phyloP scores from a whole-genome alignment of 1,140 invertebrate genomes.

The Ephestia elutella region DNA sequence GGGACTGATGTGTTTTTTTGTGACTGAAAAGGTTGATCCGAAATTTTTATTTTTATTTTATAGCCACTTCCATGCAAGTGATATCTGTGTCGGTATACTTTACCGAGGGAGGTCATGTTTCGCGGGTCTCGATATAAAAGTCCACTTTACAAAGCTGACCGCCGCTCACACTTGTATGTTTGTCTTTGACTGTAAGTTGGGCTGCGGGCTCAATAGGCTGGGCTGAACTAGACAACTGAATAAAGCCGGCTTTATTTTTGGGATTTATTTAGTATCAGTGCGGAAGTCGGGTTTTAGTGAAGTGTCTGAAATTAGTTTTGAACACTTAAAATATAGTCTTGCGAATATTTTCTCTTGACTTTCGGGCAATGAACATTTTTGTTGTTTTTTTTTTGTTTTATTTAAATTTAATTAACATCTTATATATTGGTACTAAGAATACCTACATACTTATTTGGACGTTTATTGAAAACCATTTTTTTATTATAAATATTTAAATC shows the following conservation, averaged over 20 bases:
- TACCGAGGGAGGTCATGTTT: constrained; percentile 55
- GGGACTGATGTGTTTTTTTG: no score
- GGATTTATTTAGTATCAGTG: not conserved
- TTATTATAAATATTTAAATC: no score
- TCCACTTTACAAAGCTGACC: constrained; percentile 62
- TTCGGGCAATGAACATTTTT: no score
- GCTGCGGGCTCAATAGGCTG: not conserved
- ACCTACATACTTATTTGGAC: no score
- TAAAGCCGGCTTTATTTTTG: not conserved
- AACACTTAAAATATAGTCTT: no score
- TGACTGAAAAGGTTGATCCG: no score
- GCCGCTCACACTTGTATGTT: constrained; percentile 40
- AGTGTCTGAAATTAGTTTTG: not conserved
- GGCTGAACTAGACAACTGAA: not conserved
- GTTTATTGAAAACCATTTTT: no score
- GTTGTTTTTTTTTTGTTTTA: no score
- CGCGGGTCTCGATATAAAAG: constrained; percentile 56
- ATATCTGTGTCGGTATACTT: constrained; percentile 42
- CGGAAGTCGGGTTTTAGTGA: not conserved
- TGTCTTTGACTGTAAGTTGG: constrained; percentile 18
- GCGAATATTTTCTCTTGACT: no score
- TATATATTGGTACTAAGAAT: no score
- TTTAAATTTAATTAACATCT: no score
- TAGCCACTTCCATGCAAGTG: constrained; percentile 28
- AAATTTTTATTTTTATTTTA: no score